phyloP scores from a whole-genome alignment of 2,113 vertebrate species.

The Lamprologus lemairii region DNA sequence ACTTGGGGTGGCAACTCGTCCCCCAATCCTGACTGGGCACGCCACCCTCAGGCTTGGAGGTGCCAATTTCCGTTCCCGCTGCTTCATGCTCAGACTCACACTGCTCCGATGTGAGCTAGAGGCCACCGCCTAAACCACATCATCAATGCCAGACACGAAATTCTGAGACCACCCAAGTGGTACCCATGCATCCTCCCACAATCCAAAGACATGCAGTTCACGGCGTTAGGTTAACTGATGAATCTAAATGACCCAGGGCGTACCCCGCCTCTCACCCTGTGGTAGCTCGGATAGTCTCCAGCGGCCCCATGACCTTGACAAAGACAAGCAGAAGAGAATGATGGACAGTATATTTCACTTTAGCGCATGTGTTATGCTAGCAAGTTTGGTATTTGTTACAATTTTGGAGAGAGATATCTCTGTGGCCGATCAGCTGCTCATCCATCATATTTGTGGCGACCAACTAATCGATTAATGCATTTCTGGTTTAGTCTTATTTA shows the following conservation, averaged over 20 bases:
- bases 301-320: not conserved
- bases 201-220: not conserved
- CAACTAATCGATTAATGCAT: not conserved
- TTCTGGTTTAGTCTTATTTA: not conserved
- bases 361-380: rapidly evolving
- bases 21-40: not conserved
- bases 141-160: not conserved
- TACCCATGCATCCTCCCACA: not conserved
- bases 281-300: not conserved
- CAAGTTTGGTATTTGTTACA: not conserved
- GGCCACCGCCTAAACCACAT: not conserved
- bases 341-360: not conserved
- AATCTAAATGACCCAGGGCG: not conserved
- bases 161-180: not conserved
- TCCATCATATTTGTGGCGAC: not conserved
- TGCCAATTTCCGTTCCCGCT: not conserved
- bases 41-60: not conserved
- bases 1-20: not conserved
- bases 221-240: not conserved
- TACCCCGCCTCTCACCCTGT: not conserved
- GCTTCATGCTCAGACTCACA: rapidly evolving
- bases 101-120: not conserved
- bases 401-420: not conserved
- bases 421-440: not conserved
- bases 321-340: not conserved